phyloP scores from a whole-genome alignment of 2,888 invertebrate genomes.

The Ochropleura plecta region DNA sequence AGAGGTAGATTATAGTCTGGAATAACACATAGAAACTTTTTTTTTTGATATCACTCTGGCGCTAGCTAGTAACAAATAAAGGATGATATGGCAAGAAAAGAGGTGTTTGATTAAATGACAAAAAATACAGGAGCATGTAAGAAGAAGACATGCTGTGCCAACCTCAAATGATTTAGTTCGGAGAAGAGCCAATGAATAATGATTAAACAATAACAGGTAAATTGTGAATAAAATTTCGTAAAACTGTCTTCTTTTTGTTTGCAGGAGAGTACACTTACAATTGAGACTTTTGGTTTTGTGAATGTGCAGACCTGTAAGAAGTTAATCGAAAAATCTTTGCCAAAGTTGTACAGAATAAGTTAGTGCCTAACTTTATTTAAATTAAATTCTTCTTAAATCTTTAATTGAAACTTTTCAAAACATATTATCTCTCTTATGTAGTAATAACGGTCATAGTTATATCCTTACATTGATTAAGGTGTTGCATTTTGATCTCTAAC shows the following conservation, averaged over 20 bases:
- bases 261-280: constrained; percentile 73
- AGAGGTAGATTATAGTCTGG: too few relatives aligned
- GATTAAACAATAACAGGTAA: not conserved
- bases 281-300: constrained; percentile 73
- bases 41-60: too few relatives aligned
- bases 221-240: not conserved
- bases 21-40: too few relatives aligned
- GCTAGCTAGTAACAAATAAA: too few relatives aligned
- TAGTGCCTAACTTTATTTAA: constrained; percentile 48
- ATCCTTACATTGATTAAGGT: not conserved
- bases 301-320: constrained; percentile 74
- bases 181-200: too few relatives aligned
- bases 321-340: constrained; percentile 68
- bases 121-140: too few relatives aligned
- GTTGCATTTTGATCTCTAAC: not conserved
- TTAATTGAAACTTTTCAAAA: not conserved
- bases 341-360: constrained; percentile 69
- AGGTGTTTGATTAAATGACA: too few relatives aligned
- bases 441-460: not conserved
- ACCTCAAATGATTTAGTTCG: too few relatives aligned
- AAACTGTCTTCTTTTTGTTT: constrained; percentile 10
- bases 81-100: too few relatives aligned
- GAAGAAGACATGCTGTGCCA: too few relatives aligned
- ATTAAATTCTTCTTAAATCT: not conserved
- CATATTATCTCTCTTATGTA: too few relatives aligned